A percentile compares a stretch with the other conserved stretches of the same genome.
Evolutionary conservation across 2,797 vertebrate genomes (phyloP).

Genomic region (Myioborus melanocephalus): DNA sequence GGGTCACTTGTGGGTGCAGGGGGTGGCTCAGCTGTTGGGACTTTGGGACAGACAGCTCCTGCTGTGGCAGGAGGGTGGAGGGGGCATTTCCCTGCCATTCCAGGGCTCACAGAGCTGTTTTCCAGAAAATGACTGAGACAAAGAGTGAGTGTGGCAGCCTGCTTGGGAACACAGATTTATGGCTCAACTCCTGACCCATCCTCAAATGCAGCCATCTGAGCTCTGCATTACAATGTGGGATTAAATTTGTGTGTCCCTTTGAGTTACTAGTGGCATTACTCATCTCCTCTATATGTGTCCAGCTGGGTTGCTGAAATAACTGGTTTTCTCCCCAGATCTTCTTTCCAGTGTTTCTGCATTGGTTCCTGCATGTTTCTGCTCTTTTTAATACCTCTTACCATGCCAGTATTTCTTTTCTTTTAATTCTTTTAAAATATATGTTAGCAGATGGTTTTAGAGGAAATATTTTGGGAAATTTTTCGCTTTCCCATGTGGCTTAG

Average conservation of each 20-base stretch:
- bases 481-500: neutral
- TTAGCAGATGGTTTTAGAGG: slow-evolving; percentile 19
- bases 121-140: neutral
- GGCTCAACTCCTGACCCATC: slow-evolving; percentile 28
- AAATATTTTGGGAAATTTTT: neutral
- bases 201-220: neutral
- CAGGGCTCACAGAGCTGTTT: accelerated
- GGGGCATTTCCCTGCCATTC: neutral
- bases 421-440: neutral
- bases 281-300: neutral
- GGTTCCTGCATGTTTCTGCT: neutral
- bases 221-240: neutral
- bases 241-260: neutral
- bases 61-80: accelerated
- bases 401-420: neutral
- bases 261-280: slow-evolving; percentile 19
- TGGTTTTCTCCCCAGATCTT: neutral
- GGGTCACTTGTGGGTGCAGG: neutral
- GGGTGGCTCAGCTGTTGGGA: accelerated
- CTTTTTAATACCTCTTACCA: neutral
- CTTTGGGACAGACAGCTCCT: accelerated
- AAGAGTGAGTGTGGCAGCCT: neutral
- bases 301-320: neutral
- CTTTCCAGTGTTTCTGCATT: neutral
- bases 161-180: neutral